Evolutionary conservation across 2,113 vertebrate genomes (phyloP).

Genomic region (Cololabis saira): DNA sequence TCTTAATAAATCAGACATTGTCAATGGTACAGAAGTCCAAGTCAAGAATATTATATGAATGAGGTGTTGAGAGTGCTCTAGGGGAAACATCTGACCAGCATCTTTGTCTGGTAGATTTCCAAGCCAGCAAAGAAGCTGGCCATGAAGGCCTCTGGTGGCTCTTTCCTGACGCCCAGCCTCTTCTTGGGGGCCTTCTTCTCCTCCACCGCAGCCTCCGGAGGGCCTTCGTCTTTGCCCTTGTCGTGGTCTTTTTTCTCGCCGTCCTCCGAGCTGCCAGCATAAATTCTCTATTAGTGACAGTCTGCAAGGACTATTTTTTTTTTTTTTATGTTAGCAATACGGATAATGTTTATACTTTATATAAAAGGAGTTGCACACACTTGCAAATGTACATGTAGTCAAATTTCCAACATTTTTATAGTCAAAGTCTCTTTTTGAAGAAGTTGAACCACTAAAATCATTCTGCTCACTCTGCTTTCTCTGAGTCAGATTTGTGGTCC

Average conservation of each 20-base stretch:
- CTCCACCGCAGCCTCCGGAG: conserved; percentile 73
- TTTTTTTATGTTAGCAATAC: too few relatives aligned
- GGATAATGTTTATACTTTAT: background rate
- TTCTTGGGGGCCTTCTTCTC: conserved; percentile 86
- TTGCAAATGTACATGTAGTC: background rate
- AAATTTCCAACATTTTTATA: background rate
- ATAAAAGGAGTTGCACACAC: background rate
- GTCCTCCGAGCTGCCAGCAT: conserved; percentile 85
- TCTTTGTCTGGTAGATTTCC: conserved; percentile 95
- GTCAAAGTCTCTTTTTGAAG: background rate
- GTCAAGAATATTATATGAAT: background rate
- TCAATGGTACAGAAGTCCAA: too few relatives aligned
- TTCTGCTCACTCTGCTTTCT: conserved; percentile 94
- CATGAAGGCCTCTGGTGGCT: conserved; percentile 90
- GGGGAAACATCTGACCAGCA: conserved; percentile 83
- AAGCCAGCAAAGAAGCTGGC: conserved; percentile 93
- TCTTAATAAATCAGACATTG: too few relatives aligned
- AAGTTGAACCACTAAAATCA: background rate
- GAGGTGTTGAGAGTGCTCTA: background rate
- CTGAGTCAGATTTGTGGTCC: conserved; percentile 87
- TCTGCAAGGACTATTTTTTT: background rate
- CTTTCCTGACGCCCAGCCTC: conserved; percentile 85
- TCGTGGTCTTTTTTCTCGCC: conserved; percentile 93
- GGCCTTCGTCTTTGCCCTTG: conserved; percentile 83
- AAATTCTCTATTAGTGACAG: conserved; percentile 13